phyloP scores from a whole-genome alignment of 2,113 vertebrate species.

The Heloderma charlesbogerti region DNA sequence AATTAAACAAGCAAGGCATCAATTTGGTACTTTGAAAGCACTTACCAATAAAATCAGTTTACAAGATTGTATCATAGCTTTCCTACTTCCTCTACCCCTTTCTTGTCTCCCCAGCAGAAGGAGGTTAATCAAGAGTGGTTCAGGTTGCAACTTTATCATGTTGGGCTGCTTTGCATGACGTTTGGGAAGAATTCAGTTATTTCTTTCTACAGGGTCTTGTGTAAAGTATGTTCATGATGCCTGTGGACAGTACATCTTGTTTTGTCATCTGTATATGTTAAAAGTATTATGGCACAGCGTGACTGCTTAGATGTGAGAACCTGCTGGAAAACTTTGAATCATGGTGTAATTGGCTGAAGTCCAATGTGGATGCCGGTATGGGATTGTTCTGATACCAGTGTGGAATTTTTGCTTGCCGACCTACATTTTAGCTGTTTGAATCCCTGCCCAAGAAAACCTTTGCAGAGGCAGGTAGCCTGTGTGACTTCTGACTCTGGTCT shows the following conservation, averaged over 20 bases:
- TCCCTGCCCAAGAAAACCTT: conserved; percentile 26
- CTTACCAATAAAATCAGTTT: conserved; percentile 9
- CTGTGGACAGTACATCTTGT: neutral
- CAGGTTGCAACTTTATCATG: conserved; percentile 26
- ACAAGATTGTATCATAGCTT: neutral
- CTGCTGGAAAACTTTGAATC: conserved; percentile 36
- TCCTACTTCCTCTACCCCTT: neutral
- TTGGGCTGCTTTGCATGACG: conserved; percentile 16
- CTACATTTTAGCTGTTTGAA: neutral
- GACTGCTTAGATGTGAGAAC: neutral
- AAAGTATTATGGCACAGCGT: neutral
- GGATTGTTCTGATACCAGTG: neutral
- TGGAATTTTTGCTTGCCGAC: conserved; percentile 18
- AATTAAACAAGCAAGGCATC: conserved; percentile 13
- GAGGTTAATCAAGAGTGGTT: neutral
- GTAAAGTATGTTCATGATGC: neutral
- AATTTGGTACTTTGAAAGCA: conserved; percentile 43
- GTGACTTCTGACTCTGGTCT: neutral
- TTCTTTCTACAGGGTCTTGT: neutral
- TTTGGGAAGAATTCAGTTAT: conserved; percentile 25
- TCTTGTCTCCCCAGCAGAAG: neutral
- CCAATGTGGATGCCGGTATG: conserved; percentile 17
- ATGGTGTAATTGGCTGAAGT: neutral
- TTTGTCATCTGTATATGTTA: neutral
- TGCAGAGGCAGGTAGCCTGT: neutral